These are phyloP conservation scores for Cariama cristata DNA, from an alignment of 2,113 vertebrate genomes.

Conservation along the genomic window DNA sequence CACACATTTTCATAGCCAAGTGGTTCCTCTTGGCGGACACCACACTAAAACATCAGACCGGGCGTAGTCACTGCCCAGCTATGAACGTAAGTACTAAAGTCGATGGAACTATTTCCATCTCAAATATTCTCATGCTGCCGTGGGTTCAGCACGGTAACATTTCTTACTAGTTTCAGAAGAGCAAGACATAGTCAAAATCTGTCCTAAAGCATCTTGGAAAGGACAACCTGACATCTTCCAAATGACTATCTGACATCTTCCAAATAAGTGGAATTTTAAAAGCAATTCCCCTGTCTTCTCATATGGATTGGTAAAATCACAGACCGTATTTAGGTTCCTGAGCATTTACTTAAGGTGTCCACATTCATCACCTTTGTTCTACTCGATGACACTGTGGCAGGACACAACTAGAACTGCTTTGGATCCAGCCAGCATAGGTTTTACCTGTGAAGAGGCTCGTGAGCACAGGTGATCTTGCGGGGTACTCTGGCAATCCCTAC, in stretches of 20 bases:
- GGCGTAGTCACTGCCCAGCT: rapidly evolving
- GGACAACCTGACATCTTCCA: too few species aligned
- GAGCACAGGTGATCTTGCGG: not conserved
- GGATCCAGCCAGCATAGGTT: not conserved
- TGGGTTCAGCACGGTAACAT: rapidly evolving
- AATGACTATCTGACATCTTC: not conserved
- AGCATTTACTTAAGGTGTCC: not conserved
- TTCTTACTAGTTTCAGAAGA: not conserved
- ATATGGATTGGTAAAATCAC: not conserved
- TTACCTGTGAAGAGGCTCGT: not conserved
- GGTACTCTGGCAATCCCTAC: not conserved
- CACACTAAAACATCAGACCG: not conserved
- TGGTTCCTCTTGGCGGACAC: not conserved
- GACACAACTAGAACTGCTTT: not conserved
- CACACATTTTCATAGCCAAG: not conserved
- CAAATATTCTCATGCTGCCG: not conserved
- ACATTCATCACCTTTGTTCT: not conserved
- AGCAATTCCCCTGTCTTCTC: not conserved
- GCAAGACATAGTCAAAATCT: not conserved
- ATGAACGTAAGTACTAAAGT: not conserved
- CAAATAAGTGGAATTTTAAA: not conserved
- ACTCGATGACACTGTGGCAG: not conserved
- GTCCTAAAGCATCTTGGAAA: too few species aligned
- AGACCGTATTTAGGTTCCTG: not conserved
- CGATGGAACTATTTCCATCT: not conserved